phyloP scores from a whole-genome alignment of 2,888 invertebrate species.

The Cephus spinipes region DNA sequence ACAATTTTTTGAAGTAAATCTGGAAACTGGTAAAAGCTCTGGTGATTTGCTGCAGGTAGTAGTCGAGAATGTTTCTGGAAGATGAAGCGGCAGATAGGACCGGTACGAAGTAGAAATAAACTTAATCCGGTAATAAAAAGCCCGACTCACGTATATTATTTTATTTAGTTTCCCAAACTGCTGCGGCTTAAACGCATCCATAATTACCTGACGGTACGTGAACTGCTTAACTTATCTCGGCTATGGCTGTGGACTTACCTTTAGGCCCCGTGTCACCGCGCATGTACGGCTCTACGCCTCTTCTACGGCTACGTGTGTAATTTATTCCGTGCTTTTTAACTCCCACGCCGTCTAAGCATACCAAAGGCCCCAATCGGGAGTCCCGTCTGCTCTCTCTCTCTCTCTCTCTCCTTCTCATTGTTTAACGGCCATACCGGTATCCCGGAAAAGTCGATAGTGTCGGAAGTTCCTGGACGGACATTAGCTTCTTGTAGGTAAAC shows the following conservation, averaged over 20 bases:
- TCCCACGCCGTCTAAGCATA: slow-evolving; percentile 55
- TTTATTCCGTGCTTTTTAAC: slow-evolving; percentile 61
- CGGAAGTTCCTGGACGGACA: background rate
- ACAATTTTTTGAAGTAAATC: background rate
- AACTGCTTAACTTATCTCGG: slow-evolving; percentile 60
- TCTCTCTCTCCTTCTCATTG: background rate
- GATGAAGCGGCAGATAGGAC: slow-evolving; percentile 31
- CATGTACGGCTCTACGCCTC: background rate
- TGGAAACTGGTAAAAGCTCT: background rate
- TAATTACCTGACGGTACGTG: slow-evolving; percentile 64
- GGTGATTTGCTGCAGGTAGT: background rate
- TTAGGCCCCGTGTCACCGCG: slow-evolving; percentile 10
- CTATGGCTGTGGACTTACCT: slow-evolving; percentile 6
- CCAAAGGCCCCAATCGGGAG: slow-evolving; percentile 15
- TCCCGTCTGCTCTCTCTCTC: background rate
- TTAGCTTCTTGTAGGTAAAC: background rate
- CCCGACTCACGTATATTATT: slow-evolving; percentile 64
- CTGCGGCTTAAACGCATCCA: slow-evolving; percentile 65
- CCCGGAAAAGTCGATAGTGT: background rate
- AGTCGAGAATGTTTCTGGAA: background rate
- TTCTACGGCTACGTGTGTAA: slow-evolving; percentile 44
- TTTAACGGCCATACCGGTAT: background rate
- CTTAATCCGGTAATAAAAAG: slow-evolving; percentile 64
- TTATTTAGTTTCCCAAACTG: slow-evolving; percentile 65
- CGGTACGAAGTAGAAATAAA: slow-evolving; percentile 31